Evolutionary conservation across 2,888 invertebrate genomes (phyloP).

Genomic region (Diogma glabrata): DNA sequence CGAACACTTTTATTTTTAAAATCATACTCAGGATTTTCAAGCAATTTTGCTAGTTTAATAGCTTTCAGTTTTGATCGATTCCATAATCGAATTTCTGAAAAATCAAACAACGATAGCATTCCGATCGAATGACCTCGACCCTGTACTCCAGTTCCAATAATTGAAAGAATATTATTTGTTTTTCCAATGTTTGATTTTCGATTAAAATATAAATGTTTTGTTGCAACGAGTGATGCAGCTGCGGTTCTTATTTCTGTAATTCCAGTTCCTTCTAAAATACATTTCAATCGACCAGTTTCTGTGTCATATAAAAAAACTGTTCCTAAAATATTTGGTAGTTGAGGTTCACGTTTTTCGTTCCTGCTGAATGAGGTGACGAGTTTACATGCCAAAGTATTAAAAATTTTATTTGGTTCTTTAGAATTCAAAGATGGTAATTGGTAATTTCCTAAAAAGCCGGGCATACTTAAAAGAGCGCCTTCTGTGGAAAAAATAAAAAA

Average conservation of each 20-base stretch:
- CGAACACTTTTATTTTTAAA: slow-evolving; percentile 19
- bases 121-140: slow-evolving; percentile 39
- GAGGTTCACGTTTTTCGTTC: slow-evolving; percentile 28
- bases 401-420: slow-evolving; percentile 11
- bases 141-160: slow-evolving; percentile 44
- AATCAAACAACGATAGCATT: slow-evolving; percentile 37
- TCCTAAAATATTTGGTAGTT: slow-evolving; percentile 35
- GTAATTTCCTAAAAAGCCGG: slow-evolving; percentile 36
- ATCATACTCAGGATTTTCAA: slow-evolving; percentile 19
- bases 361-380: slow-evolving; percentile 36
- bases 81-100: slow-evolving; percentile 42
- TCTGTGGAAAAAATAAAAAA: neutral
- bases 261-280: slow-evolving; percentile 40
- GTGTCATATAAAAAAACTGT: slow-evolving; percentile 38
- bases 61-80: slow-evolving; percentile 38
- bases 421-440: slow-evolving; percentile 18
- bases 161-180: slow-evolving; percentile 29
- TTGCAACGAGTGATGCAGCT: slow-evolving; percentile 44
- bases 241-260: slow-evolving; percentile 47
- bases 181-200: slow-evolving; percentile 15
- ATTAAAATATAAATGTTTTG: slow-evolving; percentile 38
- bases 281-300: slow-evolving; percentile 35
- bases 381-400: slow-evolving; percentile 38
- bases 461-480: slow-evolving; percentile 35
- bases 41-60: slow-evolving; percentile 26